These are phyloP conservation scores for Gadopsis bispinosus DNA, from an alignment of 2,797 vertebrate species.

Conservation along the genomic window DNA sequence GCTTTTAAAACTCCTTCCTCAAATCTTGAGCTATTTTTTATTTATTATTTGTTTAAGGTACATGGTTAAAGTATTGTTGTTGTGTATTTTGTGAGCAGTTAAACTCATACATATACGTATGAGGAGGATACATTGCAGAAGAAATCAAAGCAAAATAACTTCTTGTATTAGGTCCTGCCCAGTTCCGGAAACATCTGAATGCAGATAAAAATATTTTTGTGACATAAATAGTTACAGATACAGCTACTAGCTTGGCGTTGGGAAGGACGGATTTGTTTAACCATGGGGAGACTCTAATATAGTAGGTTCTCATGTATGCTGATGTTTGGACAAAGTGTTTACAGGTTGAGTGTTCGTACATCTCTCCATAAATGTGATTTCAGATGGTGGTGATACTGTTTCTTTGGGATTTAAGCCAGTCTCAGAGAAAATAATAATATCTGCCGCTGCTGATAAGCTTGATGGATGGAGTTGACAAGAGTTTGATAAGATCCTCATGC, in stretches of 20 bases:
- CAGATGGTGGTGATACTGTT: slow-evolving; percentile 1
- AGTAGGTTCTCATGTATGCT: not conserved
- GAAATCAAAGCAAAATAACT: not conserved
- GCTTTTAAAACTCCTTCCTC: not conserved
- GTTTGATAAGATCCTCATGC: slow-evolving; percentile 46
- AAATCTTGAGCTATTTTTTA: not conserved
- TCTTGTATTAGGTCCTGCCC: not conserved
- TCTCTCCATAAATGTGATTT: not conserved
- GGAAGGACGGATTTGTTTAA: not conserved
- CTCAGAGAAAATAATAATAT: slow-evolving; percentile 43
- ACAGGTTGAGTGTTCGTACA: not conserved
- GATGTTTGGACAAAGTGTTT: slow-evolving; percentile 1
- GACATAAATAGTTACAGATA: not conserved
- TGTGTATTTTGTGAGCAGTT: not conserved
- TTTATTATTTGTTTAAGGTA: not conserved
- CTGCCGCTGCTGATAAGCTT: slow-evolving; percentile 38
- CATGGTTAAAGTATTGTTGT: not conserved
- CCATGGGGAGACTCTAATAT: not conserved
- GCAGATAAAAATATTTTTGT: not conserved
- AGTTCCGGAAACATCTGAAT: not conserved
- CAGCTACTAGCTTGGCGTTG: not conserved
- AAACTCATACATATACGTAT: not conserved
- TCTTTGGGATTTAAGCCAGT: slow-evolving; percentile 47
- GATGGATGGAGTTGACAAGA: slow-evolving; percentile 69
- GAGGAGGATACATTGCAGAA: not conserved